Evolutionary conservation across 2,113 vertebrate genomes (phyloP), one percentile per base, ranked within the genome.

Genomic region (Gobio gobio): DNA sequence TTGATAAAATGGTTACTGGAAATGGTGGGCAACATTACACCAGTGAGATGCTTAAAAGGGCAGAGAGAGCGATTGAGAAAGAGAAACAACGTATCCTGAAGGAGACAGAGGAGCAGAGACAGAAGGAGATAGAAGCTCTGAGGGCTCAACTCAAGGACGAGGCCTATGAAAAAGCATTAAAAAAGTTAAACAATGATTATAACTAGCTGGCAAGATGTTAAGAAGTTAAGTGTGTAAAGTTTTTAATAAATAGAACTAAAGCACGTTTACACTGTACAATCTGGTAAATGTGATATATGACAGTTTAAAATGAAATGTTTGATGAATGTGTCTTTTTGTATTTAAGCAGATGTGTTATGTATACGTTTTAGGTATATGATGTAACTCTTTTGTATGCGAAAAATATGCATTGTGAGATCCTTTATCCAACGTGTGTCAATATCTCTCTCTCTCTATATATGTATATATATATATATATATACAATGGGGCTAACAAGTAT

Each of bases 1-100:
- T 76, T 54, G 73, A 76, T 29, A 76, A 76, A 76, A 49, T 76
- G n/a, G 73, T 76, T n/a, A 76, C 24, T 18, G 73, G 47, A 2
- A 76, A 76, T 54, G 73, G 13, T 9, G 73, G 73, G 0, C 73
- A 51, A 3, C 2, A 76, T 10, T 76, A 76, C 47, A 76, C 45
- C 73, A 76, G 47, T 76, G 73, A 54, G 7, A 76, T 76, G 13
- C 73, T 76, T 49, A 47, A 76, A 51, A 26, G 24, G 45, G 73
- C 2, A 20, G 73, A 54, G 13, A 76, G 16, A 18, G 47, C 8
- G 0, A 54, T 76, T 26, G 73, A 54, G 47, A 0, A 49, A 18
- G 47, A 76, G 3, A 76, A 76, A 29, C 45, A 29, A 10, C 47
- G n/a, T 9, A 54, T 54, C 24, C 26, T 76, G 73, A 54, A 51